These are phyloP conservation scores for Nothoprocta perdicaria DNA, from an alignment of 2,113 vertebrate genomes.

Conservation along the genomic window DNA sequence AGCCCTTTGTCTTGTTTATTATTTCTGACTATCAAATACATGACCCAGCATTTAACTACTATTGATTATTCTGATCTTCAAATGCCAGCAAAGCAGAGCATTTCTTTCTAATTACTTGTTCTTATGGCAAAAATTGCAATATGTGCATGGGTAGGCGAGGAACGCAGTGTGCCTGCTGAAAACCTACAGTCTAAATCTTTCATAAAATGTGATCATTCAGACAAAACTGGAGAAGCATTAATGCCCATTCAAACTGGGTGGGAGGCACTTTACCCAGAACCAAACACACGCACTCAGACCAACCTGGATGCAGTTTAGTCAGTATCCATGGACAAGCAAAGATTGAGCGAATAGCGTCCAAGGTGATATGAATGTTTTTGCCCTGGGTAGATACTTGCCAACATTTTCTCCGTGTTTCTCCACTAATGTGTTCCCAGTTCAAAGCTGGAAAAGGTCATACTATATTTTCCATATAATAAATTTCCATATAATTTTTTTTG, in stretches of 20 bases:
- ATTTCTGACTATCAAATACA: not conserved
- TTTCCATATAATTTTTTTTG: too few relatives aligned
- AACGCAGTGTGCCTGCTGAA: not conserved
- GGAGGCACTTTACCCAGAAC: not conserved
- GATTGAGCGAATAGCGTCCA: not conserved
- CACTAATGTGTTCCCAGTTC: not conserved
- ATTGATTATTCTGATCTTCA: not conserved
- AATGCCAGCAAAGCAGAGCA: not conserved
- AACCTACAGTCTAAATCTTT: not conserved
- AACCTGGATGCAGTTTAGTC: not conserved
- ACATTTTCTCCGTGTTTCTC: not conserved
- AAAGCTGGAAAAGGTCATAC: not conserved
- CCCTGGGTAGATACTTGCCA: not conserved
- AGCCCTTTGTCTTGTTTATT: not conserved
- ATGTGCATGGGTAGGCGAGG: not conserved
- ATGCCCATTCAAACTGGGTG: not conserved
- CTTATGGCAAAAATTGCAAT: not conserved
- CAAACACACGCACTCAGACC: not conserved
- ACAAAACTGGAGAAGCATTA: not conserved
- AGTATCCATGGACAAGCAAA: not conserved
- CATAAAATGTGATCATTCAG: not conserved
- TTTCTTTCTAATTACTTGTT: not conserved
- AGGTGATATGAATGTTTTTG: not conserved
- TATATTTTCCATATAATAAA: not conserved
- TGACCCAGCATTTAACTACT: not conserved